These are phyloP conservation scores for Sebastes hubbsi DNA, from an alignment of 2,797 vertebrate species.

Conservation along the genomic window DNA sequence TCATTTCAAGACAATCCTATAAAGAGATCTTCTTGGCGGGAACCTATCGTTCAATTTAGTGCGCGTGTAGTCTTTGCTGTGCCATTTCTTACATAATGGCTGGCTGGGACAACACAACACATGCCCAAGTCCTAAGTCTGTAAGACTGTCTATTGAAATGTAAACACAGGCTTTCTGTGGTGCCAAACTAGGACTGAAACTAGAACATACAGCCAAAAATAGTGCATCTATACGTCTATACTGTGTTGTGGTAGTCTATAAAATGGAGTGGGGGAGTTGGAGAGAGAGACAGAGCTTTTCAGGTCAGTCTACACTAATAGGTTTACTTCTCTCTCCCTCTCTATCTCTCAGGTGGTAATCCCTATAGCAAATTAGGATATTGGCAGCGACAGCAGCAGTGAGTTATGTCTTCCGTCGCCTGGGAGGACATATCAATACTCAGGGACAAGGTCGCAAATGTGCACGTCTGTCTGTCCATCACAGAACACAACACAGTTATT, in stretches of 20 bases:
- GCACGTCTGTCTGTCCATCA: neutral
- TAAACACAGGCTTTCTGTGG: neutral
- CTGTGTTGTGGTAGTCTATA: neutral
- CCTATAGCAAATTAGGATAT: slow-evolving; percentile 68
- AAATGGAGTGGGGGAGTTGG: neutral
- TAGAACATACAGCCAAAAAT: neutral
- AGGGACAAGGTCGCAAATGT: slow-evolving; percentile 33
- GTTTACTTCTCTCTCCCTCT: slow-evolving; percentile 49
- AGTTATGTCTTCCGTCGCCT: slow-evolving; percentile 48
- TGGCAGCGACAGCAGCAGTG: slow-evolving; percentile 56
- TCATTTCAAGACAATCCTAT: slow-evolving; percentile 62
- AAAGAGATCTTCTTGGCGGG: slow-evolving; percentile 56
- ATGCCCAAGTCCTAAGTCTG: neutral
- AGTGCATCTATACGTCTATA: neutral
- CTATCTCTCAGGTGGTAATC: slow-evolving; percentile 57
- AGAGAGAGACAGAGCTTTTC: slow-evolving; percentile 42
- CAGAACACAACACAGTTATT: neutral
- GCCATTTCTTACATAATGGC: slow-evolving; percentile 65
- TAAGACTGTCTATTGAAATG: slow-evolving; percentile 22
- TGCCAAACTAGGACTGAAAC: neutral
- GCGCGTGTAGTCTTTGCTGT: slow-evolving; percentile 34
- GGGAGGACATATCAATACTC: slow-evolving; percentile 29
- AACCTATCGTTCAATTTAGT: slow-evolving; percentile 36
- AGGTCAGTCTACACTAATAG: slow-evolving; percentile 66
- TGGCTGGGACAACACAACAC: slow-evolving; percentile 5